Base-by-base conservation (phyloP, 2,888 invertebrate genomes). In the Xylota segnis region DNA sequence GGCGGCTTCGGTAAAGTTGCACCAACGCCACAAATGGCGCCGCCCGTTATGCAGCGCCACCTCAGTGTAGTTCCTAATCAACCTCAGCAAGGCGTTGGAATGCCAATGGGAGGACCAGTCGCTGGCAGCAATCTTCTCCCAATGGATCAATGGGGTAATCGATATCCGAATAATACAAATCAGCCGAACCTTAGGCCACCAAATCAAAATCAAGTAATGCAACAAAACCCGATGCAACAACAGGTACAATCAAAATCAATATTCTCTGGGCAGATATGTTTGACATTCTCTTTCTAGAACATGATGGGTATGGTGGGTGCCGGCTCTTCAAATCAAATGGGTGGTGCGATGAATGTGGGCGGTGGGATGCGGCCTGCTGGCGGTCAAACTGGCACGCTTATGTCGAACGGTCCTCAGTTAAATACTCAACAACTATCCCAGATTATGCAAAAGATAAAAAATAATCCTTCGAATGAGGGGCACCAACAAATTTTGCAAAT, bases 401-500 rank as follows among this genome's bases (percentile, higher is more conserved):
- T 89, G 88, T 88, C 89, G 4, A 90, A 90, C 72, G 90, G 92
- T 43, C 92, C 93, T 63, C 87, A 89, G 32, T 83, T 92, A 6
- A 92, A 92, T 83, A 91, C 94, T 88, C 94, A 96, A 89, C 96
- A 96, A 83, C 93, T 97, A 72, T 96, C 96, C 89, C 96, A 97
- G 92, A 95, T 99, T 23, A 96, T 98, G 95, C 95, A 96, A 89
- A 98, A 98, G 82, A 94, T 99, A 68, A 95, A 97, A 89, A 97
- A 97, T 89, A 98, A 98, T 68, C 96, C 96, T 89, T 96, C 97
- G 61, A 96, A 96, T 88, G 97, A 98, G 90, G 98, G 98, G 91
- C 98, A 98, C 90, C 96, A 96, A 90, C 96, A 97, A 93, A 95
- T 97, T 83, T 93, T 98, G 87, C 95, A 96, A 90, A 97, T 98